A percentile compares a stretch with the other conserved stretches of the same genome.
Conservation (phyloP, 2,113 vertebrate species). For the Brachirus orientalis region DNA sequence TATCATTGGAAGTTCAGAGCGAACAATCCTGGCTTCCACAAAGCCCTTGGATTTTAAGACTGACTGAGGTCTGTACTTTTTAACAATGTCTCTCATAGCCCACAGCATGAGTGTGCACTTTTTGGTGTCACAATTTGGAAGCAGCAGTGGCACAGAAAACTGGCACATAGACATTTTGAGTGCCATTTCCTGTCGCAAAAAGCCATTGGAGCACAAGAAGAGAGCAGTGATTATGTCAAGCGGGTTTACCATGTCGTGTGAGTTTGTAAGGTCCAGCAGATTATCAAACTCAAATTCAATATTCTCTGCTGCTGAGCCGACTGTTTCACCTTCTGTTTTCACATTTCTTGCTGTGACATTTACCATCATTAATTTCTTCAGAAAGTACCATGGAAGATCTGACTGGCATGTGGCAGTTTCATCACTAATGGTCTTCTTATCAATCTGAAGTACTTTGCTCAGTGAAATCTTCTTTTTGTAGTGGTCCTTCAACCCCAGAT, state of each 20-base stretch:
- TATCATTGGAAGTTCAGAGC: conserved; percentile 64
- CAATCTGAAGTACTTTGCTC: conserved; percentile 56
- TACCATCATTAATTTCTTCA: conserved; percentile 75
- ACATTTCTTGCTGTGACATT: conserved; percentile 68
- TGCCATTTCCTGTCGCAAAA: conserved; percentile 78
- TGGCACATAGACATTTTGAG: conserved; percentile 83
- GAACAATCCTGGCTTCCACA: conserved; percentile 66
- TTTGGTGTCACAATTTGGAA: conserved; percentile 73
- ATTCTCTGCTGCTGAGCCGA: neutral
- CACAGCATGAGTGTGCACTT: conserved; percentile 78
- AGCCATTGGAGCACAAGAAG: conserved; percentile 80
- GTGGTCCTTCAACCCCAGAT: conserved; percentile 43
- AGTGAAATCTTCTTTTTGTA: conserved; percentile 58
- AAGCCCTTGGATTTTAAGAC: conserved; percentile 56
- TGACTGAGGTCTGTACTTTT: conserved; percentile 62
- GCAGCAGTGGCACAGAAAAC: conserved; percentile 84
- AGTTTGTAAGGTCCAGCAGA: neutral
- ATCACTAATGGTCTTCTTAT: conserved; percentile 53
- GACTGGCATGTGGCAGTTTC: conserved; percentile 35
- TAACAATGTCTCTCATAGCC: conserved; percentile 79
- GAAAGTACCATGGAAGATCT: conserved; percentile 63
- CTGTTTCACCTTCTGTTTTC: conserved; percentile 10
- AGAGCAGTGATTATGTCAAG: conserved; percentile 82
- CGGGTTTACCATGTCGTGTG: conserved; percentile 58
- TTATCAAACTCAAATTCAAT: conserved; percentile 1